phyloP scores from a whole-genome alignment of 1,140 invertebrate genomes.

The Ditylenchus dipsaci region DNA sequence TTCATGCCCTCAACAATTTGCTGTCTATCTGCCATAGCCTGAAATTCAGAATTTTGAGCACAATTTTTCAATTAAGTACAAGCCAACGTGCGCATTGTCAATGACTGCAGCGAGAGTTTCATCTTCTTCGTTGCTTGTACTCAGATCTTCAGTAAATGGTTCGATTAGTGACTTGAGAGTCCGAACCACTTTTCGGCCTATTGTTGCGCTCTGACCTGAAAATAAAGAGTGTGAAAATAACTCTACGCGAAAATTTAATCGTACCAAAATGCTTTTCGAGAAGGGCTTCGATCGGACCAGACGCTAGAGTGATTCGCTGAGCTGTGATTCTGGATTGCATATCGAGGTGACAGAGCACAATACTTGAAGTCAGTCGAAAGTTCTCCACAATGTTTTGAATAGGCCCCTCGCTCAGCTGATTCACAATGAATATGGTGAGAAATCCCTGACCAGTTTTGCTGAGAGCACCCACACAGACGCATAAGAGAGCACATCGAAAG shows the following conservation, averaged over 20 bases:
- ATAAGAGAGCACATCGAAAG: slow-evolving; percentile 41
- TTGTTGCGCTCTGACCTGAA: slow-evolving; percentile 11
- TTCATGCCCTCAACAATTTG: slow-evolving; percentile 2
- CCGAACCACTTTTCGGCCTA: slow-evolving; percentile 25
- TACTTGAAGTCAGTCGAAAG: slow-evolving; percentile 33
- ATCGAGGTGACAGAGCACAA: slow-evolving; percentile 38
- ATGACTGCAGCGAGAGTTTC: slow-evolving; percentile 24
- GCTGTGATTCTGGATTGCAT: slow-evolving; percentile 26
- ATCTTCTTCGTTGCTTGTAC: slow-evolving; percentile 25
- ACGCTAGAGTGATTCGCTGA: slow-evolving; percentile 19
- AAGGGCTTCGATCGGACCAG: slow-evolving; percentile 35
- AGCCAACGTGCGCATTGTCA: slow-evolving; percentile 16
- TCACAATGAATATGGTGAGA: slow-evolving; percentile 31
- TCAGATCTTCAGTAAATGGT: slow-evolving; percentile 31
- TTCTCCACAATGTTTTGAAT: slow-evolving; percentile 32
- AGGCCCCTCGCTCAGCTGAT: slow-evolving; percentile 28
- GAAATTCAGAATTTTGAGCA: neutral
- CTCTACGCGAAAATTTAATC: neutral
- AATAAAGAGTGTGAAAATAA: neutral
- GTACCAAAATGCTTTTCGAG: slow-evolving; percentile 40
- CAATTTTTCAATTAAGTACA: neutral
- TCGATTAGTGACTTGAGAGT: slow-evolving; percentile 21
- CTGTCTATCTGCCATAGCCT: neutral
- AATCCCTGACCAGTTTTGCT: slow-evolving; percentile 32
- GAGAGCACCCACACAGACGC: slow-evolving; percentile 31